Conservation (phyloP, 2,888 invertebrate genomes). For the Chelonus formosanus region DNA sequence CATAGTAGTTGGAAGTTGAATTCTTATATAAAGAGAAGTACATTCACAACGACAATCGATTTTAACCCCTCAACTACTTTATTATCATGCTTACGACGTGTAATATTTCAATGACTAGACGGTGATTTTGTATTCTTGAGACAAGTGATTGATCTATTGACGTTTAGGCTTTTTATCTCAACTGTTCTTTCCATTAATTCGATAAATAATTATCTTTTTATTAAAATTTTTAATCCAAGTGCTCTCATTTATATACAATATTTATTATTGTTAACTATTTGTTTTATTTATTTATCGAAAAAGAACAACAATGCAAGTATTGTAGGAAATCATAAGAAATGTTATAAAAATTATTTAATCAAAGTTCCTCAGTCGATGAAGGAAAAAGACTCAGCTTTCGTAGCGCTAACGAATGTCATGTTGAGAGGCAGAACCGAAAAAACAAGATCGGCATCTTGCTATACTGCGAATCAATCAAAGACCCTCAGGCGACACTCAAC, state of each 20-base stretch:
- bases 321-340: too few relatives aligned
- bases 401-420: conserved; percentile 41
- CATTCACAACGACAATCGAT: conserved; percentile 11
- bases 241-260: too few relatives aligned
- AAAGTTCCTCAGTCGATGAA: background rate
- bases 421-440: conserved; percentile 27
- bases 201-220: too few relatives aligned
- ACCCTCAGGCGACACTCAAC: conserved; percentile 29
- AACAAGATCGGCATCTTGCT: conserved; percentile 25
- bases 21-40: conserved; percentile 13
- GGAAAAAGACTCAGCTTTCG: background rate
- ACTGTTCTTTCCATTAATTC: too few relatives aligned
- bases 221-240: too few relatives aligned
- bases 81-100: conserved; percentile 14
- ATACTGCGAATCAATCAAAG: conserved; percentile 42
- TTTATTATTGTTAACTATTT: too few relatives aligned
- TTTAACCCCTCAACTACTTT: conserved; percentile 17
- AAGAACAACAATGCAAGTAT: too few relatives aligned
- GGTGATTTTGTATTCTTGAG: conserved; percentile 12
- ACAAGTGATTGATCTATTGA: conserved; percentile 7
- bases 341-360: too few relatives aligned
- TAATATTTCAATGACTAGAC: conserved; percentile 13
- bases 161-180: background rate
- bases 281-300: too few relatives aligned
- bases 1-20: conserved; percentile 14